phyloP scores from a whole-genome alignment of 1,140 invertebrate genomes.

The Pentalonia nigronervosa region DNA sequence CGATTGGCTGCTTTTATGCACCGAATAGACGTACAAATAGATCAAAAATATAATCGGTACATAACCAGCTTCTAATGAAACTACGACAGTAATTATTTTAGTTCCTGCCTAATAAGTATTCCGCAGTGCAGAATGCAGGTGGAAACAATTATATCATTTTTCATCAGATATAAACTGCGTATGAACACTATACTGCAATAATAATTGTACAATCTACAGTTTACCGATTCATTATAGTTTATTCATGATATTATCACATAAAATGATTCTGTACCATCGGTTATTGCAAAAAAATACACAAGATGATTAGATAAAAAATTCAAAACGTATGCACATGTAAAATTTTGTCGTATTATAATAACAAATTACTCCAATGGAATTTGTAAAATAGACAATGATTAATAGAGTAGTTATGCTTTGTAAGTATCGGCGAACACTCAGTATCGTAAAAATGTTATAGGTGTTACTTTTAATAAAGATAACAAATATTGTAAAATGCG shows the following conservation, averaged over 20 bases:
- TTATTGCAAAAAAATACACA: too few species aligned
- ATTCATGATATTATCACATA: too few species aligned
- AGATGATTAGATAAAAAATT: not conserved
- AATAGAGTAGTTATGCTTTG: too few species aligned
- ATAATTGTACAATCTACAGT: not conserved
- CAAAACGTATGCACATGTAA: not conserved
- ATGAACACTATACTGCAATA: not conserved
- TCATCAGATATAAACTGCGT: not conserved
- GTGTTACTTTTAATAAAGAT: not conserved
- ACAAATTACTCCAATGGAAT: not conserved
- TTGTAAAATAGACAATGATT: not conserved
- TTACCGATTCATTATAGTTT: too few species aligned
- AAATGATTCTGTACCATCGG: not conserved
- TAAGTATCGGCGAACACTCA: too few species aligned
- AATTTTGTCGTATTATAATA: not conserved
- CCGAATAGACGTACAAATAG: too few species aligned
- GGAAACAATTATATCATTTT: not conserved
- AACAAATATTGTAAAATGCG: not conserved
- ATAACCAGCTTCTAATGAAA: not conserved
- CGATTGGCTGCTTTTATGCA: not conserved
- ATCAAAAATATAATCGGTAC: not conserved
- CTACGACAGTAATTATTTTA: too few species aligned
- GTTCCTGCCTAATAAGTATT: not conserved
- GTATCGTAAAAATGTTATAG: too few species aligned
- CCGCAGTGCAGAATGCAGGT: not conserved